Conservation (phyloP, 2,888 invertebrate species). For the Spisula subtruncata region DNA sequence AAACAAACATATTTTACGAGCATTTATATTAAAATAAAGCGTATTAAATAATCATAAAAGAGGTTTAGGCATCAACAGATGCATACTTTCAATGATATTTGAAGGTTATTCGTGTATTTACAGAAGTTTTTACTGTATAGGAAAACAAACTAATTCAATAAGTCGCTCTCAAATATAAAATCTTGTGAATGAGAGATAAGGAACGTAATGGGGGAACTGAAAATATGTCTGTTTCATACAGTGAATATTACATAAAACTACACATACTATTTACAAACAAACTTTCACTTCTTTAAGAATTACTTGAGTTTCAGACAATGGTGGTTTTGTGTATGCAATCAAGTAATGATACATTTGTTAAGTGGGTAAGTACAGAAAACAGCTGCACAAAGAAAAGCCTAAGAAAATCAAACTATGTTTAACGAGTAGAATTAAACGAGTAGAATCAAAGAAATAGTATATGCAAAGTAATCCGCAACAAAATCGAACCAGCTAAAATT, state of each 20-base stretch:
- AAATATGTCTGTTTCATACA: not conserved
- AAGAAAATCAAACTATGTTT: too few species aligned
- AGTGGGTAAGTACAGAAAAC: too few species aligned
- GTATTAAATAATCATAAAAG: not conserved
- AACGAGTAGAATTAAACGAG: too few species aligned
- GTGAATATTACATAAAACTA: not conserved
- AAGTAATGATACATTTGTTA: too few species aligned
- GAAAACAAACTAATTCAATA: slow-evolving; percentile 10
- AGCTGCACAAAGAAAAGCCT: too few species aligned
- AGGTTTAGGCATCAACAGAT: not conserved
- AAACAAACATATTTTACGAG: not conserved
- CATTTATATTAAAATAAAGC: not conserved
- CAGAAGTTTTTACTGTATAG: not conserved
- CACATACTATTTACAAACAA: not conserved
- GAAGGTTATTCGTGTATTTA: not conserved
- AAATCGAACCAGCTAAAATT: too few species aligned
- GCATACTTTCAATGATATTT: not conserved
- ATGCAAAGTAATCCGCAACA: too few species aligned
- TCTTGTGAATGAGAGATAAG: slow-evolving; percentile 19
- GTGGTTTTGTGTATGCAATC: not conserved
- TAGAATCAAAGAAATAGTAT: too few species aligned
- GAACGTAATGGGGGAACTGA: not conserved
- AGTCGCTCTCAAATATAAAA: not conserved
- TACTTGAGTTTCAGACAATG: not conserved
- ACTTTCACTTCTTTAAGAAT: not conserved